Base-by-base conservation (phyloP, 2,888 invertebrate genomes). In the Disparrhopalites patrizii region DNA sequence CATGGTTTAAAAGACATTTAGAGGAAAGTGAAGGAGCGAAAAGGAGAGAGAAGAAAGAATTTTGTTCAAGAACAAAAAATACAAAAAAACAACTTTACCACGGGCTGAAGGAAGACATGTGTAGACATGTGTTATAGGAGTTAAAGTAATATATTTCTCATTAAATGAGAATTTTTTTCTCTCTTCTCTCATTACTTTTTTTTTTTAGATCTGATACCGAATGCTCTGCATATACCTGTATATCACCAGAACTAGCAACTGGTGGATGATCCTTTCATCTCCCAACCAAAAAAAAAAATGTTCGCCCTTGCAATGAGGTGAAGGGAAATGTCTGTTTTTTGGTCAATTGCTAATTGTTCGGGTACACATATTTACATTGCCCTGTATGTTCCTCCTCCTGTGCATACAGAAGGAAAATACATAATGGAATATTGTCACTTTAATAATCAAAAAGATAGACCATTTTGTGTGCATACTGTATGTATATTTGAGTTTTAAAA, bases 231-330 rank as follows among this genome's bases (percentile, higher is more conserved):
- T 36, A 10, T 36, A 36, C 13, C 7, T 13, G 13, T 10, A 13
- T 13, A 36, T 36, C 13, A 36, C 13, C 36, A 10, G 36, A 36
- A 13, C 8, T 13, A 4, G 20, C 43, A 43, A n/a, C 20, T 43
- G 43, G 4, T 18, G 43, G 43, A 13, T n/a, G 43, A 13, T n/a
- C 5, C n/a, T 43, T 43, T 36, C 7, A 36, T 10, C 13, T 13
- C 18, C 15, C 43, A 43, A 43, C 18, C 20, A 18, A 20, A n/a
- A 43, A 43, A 43, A 43, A 36, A 8, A 10, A 3, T 43, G n/a
- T 43, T 43, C 20, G 43, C 20, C 43, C 43, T 43, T 43, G 43
- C 43, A 43, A n/a, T 43, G 43, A n/a, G 43, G 43, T 43, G 43
- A 18, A 20, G 4, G 43, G 43, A n/a, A n/a, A n/a, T n/a, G n/a